Evolutionary conservation across 2,797 vertebrate species (phyloP).

Genomic region (Petrocephalus schoutedeni): DNA sequence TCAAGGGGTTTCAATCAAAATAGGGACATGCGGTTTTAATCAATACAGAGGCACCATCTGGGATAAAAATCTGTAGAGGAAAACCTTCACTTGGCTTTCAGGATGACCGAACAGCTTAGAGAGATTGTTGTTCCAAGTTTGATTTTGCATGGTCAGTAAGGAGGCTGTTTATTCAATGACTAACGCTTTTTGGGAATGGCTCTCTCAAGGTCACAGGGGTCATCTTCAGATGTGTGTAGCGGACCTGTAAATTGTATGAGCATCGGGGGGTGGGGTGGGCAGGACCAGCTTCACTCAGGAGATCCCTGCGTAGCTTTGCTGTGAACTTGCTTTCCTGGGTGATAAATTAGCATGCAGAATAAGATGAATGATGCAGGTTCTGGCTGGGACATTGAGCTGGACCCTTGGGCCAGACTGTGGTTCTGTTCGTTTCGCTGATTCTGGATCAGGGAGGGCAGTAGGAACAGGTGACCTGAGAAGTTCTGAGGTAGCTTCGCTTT

Average conservation of each 20-base stretch:
- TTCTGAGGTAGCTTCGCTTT: slow-evolving; percentile 10
- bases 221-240: slow-evolving; percentile 27
- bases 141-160: slow-evolving; percentile 28
- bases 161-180: slow-evolving; percentile 31
- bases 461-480: slow-evolving; percentile 28
- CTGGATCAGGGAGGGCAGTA: slow-evolving; percentile 38
- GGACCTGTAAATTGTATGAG: slow-evolving; percentile 31
- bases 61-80: neutral
- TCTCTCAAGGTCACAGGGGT: slow-evolving; percentile 33
- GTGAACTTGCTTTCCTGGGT: slow-evolving; percentile 28
- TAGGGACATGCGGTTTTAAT: neutral
- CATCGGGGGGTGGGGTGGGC: slow-evolving; percentile 21
- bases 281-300: neutral
- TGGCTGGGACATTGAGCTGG: slow-evolving; percentile 10
- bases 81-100: slow-evolving; percentile 6
- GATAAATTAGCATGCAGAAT: neutral
- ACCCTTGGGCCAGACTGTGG: neutral
- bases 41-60: neutral
- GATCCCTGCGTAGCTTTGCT: slow-evolving; percentile 38
- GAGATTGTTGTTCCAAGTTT: slow-evolving; percentile 24
- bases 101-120: neutral
- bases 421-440: slow-evolving; percentile 26
- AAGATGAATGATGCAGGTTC: slow-evolving; percentile 24
- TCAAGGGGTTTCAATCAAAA: neutral
- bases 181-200: slow-evolving; percentile 33